Percentiles rank a stretch among this genome's conserved stretches.
Conservation (phyloP, 1,140 invertebrate species). For the Sarcophaga bullata region DNA sequence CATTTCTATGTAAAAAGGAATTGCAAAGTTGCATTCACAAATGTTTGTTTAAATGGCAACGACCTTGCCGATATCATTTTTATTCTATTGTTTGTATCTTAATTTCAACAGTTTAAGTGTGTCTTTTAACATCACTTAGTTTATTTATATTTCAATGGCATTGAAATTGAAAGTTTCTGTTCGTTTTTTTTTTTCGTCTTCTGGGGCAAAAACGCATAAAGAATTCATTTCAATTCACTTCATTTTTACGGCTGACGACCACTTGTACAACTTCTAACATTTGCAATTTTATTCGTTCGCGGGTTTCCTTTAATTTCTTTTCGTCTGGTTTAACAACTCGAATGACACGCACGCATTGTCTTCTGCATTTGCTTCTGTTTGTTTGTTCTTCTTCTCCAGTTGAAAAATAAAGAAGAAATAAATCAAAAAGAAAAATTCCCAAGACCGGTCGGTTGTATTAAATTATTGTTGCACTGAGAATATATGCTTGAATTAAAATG, state of each 20-base stretch:
- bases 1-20: too few relatives aligned
- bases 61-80: neutral
- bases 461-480: neutral
- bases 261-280: neutral
- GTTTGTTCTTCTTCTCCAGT: neutral
- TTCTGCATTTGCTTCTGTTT: neutral
- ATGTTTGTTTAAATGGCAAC: neutral
- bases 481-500: neutral
- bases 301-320: neutral
- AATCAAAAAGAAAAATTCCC: slow-evolving; percentile 12
- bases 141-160: slow-evolving; percentile 27
- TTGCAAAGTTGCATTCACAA: too few relatives aligned
- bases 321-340: slow-evolving; percentile 10
- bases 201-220: slow-evolving; percentile 5
- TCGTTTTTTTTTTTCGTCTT: neutral
- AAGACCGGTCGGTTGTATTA: slow-evolving; percentile 36
- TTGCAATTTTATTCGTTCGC: neutral
- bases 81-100: too few relatives aligned
- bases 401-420: neutral
- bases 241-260: neutral
- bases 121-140: neutral
- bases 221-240: neutral
- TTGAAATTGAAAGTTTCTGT: slow-evolving; percentile 35
- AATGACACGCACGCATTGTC: slow-evolving; percentile 39
- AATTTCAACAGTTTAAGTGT: neutral